Evolutionary conservation across 2,113 vertebrate genomes (phyloP), one percentile per base, ranked within the genome.

Genomic region (Indicator maculatus): DNA sequence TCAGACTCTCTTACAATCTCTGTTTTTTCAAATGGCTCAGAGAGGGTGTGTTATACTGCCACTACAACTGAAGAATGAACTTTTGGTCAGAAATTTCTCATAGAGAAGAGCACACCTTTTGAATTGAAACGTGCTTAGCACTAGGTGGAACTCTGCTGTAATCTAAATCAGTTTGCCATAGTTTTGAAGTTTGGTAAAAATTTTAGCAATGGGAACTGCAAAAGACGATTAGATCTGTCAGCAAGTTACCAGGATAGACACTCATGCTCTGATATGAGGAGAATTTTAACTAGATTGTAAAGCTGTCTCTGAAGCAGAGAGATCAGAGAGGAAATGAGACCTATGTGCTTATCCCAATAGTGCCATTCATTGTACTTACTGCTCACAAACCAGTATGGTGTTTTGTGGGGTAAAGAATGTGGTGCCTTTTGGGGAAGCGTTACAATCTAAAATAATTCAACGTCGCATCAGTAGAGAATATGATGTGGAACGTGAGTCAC

Each of bases 131-230:
- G 28, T 59, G 91, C 12, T 95, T 89, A 89, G 90, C 97, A 95
- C 96, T 97, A 97, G 97, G 71, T 96, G 97, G 97, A 95, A 94
- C 94, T 95, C 94, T 95, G 84, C 88, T 96, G 92, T 96, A 95
- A 95, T 76, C 71, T 96, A 96, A 96, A 86, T 94, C 76, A 52
- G 19, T 89, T 91, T 81, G 69, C 60, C 59, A 75, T 75, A 19
- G 21, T 44, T 89, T 52, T 44, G 74, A 71, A 90, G 80, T 73
- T 83, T 74, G 45, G 75, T 69, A 92, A 93, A 50, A 55, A 90
- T 77, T 80, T 86, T 36, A 67, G 30, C 31, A 26, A 55, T 5
- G 12, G 13, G 31, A 92, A 59, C 47, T 83, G 27, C 47, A 75
- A 44, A 13, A 88, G 55, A 19, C 45, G 39, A 53, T 75, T 52